Percentiles rank a stretch among this genome's conserved stretches.
Conservation (phyloP, 2,888 invertebrate species). For the Ophion costatus region DNA sequence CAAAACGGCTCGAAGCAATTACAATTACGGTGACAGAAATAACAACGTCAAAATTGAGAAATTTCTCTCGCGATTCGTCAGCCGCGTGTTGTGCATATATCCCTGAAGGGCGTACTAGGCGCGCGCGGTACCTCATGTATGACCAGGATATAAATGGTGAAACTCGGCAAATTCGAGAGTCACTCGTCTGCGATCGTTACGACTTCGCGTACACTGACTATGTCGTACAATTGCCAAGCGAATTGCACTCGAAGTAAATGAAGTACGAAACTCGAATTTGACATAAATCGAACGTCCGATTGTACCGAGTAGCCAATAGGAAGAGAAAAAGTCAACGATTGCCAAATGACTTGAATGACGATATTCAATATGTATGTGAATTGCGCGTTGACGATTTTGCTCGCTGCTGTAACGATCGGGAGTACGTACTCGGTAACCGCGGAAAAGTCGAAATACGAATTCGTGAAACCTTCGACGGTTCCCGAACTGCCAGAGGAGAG, state of each 20-base stretch:
- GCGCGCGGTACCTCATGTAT: conserved; percentile 70
- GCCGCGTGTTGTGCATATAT: conserved; percentile 18
- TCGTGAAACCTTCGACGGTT: conserved; percentile 62
- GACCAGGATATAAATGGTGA: conserved; percentile 78
- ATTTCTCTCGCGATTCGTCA: conserved; percentile 20
- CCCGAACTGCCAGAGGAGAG: conserved; percentile 58
- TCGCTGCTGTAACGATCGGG: conserved; percentile 47
- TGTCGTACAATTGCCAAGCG: background rate
- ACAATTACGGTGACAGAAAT: background rate
- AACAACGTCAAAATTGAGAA: conserved; percentile 19
- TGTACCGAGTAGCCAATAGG: conserved; percentile 1
- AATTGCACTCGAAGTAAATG: background rate
- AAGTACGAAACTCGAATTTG: conserved; percentile 2
- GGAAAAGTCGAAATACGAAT: conserved; percentile 62
- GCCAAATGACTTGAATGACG: conserved; percentile 67
- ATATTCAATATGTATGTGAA: conserved; percentile 50
- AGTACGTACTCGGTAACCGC: conserved; percentile 47
- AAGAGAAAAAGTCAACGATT: background rate
- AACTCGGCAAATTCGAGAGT: conserved; percentile 75
- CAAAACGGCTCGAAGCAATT: conserved; percentile 5
- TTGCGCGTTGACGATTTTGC: conserved; percentile 56
- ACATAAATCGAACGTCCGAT: background rate
- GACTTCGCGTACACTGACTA: conserved; percentile 37
- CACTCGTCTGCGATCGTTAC: conserved; percentile 67
- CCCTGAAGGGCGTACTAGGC: conserved; percentile 49